phyloP scores from a whole-genome alignment of 2,797 vertebrate genomes.

The Manis javanica region DNA sequence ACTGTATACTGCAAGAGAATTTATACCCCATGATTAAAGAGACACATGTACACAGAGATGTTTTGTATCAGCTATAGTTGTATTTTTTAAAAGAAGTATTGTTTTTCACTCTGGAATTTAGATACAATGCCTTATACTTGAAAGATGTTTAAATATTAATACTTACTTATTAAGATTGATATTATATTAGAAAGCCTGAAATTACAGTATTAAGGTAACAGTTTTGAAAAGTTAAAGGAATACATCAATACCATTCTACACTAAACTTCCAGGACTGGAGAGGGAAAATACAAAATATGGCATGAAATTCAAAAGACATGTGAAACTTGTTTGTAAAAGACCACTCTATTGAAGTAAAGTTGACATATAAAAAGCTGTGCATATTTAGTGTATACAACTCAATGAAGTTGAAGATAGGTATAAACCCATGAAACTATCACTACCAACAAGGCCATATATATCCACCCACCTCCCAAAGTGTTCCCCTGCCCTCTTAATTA shows the following conservation, averaged over 20 bases:
- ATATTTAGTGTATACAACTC: not conserved
- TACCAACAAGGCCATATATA: not conserved
- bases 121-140: not conserved
- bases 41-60: not conserved
- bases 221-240: not conserved
- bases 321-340: not conserved
- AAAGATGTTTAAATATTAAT: constrained; percentile 7
- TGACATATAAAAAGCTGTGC: not conserved
- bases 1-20: not conserved
- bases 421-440: not conserved
- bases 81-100: not conserved
- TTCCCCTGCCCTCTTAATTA: not conserved
- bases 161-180: not conserved
- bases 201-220: not conserved
- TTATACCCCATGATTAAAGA: not conserved
- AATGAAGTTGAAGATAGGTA: not conserved
- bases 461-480: not conserved
- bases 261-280: not conserved
- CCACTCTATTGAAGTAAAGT: not conserved
- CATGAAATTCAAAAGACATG: constrained; percentile 17
- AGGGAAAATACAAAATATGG: not conserved
- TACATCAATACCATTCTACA: not conserved
- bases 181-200: not conserved
- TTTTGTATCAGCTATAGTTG: not conserved
- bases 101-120: constrained; percentile 8